Percentiles rank a stretch among this genome's conserved stretches.
phyloP scores from a whole-genome alignment of 1,140 invertebrate species.

The Stenopsyche tienmushanensis region DNA sequence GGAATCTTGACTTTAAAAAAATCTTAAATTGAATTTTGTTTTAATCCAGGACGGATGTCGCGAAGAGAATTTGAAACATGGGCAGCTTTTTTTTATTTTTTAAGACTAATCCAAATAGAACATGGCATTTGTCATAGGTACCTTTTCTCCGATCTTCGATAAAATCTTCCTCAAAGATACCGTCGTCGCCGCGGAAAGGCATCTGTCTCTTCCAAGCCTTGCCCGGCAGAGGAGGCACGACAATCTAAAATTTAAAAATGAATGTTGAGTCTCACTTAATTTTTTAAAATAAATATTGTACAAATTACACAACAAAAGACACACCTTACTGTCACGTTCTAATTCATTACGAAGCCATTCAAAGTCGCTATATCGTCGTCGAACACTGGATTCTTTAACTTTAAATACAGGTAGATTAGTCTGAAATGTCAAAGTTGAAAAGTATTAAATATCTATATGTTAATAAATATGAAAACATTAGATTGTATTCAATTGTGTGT shows the following conservation, averaged over 20 bases:
- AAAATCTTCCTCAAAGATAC: conserved; percentile 99
- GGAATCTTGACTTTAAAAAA: background rate
- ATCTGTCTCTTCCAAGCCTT: conserved; percentile 98
- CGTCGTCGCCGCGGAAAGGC: conserved; percentile 97
- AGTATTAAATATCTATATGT: conserved; percentile 5
- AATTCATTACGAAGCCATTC: conserved; percentile 99
- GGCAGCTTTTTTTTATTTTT: too few species aligned
- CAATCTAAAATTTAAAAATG: conserved; percentile 77
- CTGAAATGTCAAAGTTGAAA: conserved; percentile 62
- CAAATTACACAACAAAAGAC: too few species aligned
- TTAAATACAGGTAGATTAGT: conserved; percentile 99
- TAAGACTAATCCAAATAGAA: too few species aligned
- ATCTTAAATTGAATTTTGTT: background rate
- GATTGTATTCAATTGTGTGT: background rate
- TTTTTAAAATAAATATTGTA: too few species aligned
- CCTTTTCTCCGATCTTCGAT: conserved; percentile 98
- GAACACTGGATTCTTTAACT: conserved; percentile 97
- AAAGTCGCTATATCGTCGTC: conserved; percentile 98
- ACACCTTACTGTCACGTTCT: conserved; percentile 97
- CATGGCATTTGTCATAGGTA: too few species aligned
- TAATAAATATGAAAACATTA: background rate
- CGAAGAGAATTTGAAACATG: too few species aligned
- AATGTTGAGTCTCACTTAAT: too few species aligned
- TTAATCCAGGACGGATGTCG: too few species aligned
- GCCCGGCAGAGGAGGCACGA: conserved; percentile 94